Conservation (phyloP, 2,113 vertebrate species). For the Colaptes auratus region DNA sequence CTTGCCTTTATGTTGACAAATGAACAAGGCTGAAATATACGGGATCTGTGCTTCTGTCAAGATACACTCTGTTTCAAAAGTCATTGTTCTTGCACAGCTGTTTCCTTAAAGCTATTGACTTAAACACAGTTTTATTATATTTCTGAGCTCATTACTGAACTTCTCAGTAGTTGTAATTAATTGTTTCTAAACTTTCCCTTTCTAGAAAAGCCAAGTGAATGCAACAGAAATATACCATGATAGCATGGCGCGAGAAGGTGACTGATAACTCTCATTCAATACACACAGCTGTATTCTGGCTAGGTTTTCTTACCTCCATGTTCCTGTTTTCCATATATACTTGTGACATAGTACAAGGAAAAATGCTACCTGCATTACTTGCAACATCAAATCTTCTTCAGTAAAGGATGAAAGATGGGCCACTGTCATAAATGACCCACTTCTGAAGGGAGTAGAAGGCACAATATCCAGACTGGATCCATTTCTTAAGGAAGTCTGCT, state of each 20-base stretch:
- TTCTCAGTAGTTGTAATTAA: constrained; percentile 30
- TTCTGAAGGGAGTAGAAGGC: too few species aligned
- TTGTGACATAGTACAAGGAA: background rate
- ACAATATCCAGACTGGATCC: too few species aligned
- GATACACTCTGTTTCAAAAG: constrained; percentile 62
- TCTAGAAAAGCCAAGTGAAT: constrained; percentile 27
- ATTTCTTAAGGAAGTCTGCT: too few species aligned
- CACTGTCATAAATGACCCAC: too few species aligned
- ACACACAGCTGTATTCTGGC: background rate
- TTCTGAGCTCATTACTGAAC: constrained; percentile 34
- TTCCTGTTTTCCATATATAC: background rate
- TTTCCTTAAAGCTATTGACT: constrained; percentile 63
- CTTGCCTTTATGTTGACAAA: constrained; percentile 84
- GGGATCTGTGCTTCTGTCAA: constrained; percentile 69
- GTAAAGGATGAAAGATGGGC: too few species aligned
- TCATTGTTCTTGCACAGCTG: constrained; percentile 45
- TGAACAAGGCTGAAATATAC: constrained; percentile 74
- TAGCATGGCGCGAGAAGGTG: background rate
- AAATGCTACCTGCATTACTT: background rate
- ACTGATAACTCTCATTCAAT: background rate
- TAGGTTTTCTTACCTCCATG: background rate
- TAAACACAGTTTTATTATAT: constrained; percentile 42
- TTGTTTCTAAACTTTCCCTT: constrained; percentile 28
- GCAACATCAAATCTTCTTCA: background rate
- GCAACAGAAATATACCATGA: constrained; percentile 4